phyloP scores from a whole-genome alignment of 2,113 vertebrate species.

The Hepsetus odoe region DNA sequence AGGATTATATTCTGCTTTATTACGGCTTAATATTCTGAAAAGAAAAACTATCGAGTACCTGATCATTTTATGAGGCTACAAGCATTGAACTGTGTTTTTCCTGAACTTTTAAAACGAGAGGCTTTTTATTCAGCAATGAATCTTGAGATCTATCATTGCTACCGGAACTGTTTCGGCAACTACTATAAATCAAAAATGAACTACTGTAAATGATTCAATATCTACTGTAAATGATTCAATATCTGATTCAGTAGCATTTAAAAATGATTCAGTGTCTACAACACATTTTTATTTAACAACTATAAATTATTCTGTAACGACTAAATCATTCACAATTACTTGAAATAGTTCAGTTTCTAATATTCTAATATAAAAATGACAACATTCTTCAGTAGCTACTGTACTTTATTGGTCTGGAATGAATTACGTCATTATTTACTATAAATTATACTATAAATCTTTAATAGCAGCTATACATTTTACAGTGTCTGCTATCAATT shows the following conservation, averaged over 20 bases:
- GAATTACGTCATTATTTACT: neutral
- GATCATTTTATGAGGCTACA: neutral
- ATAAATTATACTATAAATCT: neutral
- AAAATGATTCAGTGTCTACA: neutral
- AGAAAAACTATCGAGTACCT: neutral
- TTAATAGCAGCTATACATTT: neutral
- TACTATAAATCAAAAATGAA: neutral
- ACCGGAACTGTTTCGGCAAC: neutral
- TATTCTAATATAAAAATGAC: no score
- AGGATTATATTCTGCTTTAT: slow-evolving; percentile 21
- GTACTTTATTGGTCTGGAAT: no score
- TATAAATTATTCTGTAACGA: no score
- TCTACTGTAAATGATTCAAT: neutral
- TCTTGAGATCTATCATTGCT: no score
- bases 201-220: neutral
- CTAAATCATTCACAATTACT: no score
- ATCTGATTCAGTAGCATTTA: neutral
- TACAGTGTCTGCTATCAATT: neutral
- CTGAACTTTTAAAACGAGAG: neutral
- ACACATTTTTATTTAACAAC: no score
- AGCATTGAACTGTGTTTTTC: neutral
- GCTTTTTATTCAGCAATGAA: neutral
- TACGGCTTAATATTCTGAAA: slow-evolving; percentile 25
- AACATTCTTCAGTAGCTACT: no score
- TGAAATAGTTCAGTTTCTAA: no score